Conservation (phyloP, 2,113 vertebrate species). For the Cyanoliseus patagonus region DNA sequence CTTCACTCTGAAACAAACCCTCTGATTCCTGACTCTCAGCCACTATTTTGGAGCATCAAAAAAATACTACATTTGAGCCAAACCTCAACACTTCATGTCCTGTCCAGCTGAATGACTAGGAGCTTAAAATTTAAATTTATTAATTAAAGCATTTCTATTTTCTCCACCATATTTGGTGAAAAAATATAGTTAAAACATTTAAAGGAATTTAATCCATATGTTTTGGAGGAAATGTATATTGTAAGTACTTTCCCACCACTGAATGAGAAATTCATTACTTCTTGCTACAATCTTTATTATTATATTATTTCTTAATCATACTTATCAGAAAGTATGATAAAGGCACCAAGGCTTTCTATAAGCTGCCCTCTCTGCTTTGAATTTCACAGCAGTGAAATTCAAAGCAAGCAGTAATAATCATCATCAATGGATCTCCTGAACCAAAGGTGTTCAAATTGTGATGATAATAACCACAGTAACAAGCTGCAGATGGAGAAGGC, state of each 20-base stretch:
- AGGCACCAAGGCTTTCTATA: neutral
- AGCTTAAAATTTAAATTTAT: neutral
- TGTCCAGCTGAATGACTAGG: neutral
- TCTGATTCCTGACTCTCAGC: neutral
- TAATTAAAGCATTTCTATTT: neutral
- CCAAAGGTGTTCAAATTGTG: neutral
- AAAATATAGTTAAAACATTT: neutral
- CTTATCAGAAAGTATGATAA: rapidly evolving
- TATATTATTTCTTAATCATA: neutral
- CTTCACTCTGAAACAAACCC: neutral
- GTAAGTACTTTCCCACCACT: neutral
- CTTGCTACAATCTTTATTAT: neutral
- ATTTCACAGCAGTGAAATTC: neutral
- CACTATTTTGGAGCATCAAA: neutral
- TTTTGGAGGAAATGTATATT: neutral
- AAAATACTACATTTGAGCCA: neutral
- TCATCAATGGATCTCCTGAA: neutral
- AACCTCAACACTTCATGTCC: neutral
- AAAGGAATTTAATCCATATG: neutral
- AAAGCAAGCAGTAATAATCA: neutral
- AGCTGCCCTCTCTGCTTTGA: neutral
- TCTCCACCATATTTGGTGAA: neutral
- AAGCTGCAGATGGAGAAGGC: neutral
- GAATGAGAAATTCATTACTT: neutral
- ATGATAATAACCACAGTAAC: neutral